Evolutionary conservation across 2,888 invertebrate genomes (phyloP), one percentile per base, ranked within the genome.

Genomic region (Octonoba sinensis): DNA sequence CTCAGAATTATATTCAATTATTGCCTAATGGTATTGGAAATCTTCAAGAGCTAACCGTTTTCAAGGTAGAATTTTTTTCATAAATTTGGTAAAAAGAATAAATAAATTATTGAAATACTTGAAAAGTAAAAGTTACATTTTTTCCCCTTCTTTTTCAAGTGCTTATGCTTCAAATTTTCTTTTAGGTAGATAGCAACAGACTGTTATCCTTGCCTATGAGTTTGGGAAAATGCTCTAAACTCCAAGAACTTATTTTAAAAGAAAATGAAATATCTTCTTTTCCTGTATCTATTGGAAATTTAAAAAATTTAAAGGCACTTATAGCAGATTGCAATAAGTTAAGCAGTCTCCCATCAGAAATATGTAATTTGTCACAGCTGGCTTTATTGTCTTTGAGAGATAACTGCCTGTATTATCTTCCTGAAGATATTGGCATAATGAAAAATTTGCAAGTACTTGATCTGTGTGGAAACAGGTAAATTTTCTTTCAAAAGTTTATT

Each of bases 301-400:
- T 99, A 89, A 92, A 92, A 85, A 94, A 94, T 89, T 90, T 99
- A 89, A 96, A 95, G 86, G 97, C 97, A 90, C 91, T 99, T 87
- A 99, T 99, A 90, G 95, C 97, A 87, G 99, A 99, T 91, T 93
- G 97, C 87, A 99, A 99, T 91, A 93, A 95, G 86, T 91, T 99
- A 87, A 93, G 93, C 85, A 93, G 93, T 86, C 92, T 99, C 88
- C 99, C 99, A 22, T 90, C 93, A 82, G 96, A 98, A 90, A 94
- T 97, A 87, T 95, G 92, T 84, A 94, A 94, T 88, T 92, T 96
- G 89, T 91, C 92, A 85, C 92, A 94, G 88, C 91, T 99, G 87
- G 96, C 97, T 66, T 97, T 99, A 81, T 90, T 99, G 84, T 98
- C 97, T 87, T 91, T 99, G 89, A 92, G 99, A 86, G 97, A 99